These are phyloP conservation scores for Pangasius djambal DNA, from an alignment of 2,797 vertebrate species.

Conservation along the genomic window DNA sequence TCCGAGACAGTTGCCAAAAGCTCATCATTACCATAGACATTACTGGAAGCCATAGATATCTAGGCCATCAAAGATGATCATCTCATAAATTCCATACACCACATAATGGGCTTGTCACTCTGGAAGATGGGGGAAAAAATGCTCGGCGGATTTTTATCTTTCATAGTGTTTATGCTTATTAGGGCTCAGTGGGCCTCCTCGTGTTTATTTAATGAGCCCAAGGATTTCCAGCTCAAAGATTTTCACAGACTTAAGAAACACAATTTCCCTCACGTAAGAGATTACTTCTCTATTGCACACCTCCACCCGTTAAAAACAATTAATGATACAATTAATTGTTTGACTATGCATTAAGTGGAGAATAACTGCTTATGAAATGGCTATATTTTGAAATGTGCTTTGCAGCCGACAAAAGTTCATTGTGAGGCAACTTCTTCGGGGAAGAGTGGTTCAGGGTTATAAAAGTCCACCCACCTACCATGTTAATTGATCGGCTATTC, in stretches of 20 bases:
- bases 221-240: constrained; percentile 44
- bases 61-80: constrained; percentile 75
- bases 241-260: constrained; percentile 29
- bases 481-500: constrained; percentile 37
- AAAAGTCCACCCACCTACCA: constrained; percentile 30
- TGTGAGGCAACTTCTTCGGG: constrained; percentile 1
- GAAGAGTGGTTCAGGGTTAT: constrained; percentile 23
- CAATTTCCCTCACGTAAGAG: constrained; percentile 19
- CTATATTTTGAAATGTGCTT: constrained; percentile 4
- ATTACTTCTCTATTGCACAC: not conserved
- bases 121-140: constrained; percentile 68
- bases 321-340: not conserved
- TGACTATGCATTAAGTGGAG: constrained; percentile 20
- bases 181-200: constrained; percentile 69
- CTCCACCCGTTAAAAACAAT: not conserved
- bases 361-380: constrained; percentile 7
- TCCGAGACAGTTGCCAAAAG: constrained; percentile 54
- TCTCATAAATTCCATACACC: constrained; percentile 72
- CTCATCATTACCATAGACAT: constrained; percentile 75
- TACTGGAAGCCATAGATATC: constrained; percentile 64
- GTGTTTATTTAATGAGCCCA: constrained; percentile 68
- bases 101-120: constrained; percentile 75
- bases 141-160: constrained; percentile 69
- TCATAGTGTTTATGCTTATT: constrained; percentile 69
- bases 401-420: not conserved